Evolutionary conservation across 2,888 invertebrate genomes (phyloP).

Genomic region (Eupithecia pulchellata): DNA sequence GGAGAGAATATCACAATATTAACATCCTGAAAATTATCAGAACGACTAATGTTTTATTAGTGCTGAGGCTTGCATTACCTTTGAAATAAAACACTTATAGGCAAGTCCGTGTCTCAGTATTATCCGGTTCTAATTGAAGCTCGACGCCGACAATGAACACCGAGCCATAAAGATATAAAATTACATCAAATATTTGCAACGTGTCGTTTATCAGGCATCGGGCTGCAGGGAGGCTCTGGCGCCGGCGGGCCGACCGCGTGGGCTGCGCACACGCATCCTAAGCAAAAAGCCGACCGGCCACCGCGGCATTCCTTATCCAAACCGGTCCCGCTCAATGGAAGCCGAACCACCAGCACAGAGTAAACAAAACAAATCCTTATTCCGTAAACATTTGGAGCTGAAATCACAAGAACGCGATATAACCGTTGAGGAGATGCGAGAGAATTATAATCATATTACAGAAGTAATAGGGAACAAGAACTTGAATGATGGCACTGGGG

Average conservation of each 20-base stretch:
- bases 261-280: slow-evolving; percentile 69
- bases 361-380: slow-evolving; percentile 60
- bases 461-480: slow-evolving; percentile 73
- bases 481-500: slow-evolving; percentile 68
- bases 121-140: slow-evolving; percentile 14
- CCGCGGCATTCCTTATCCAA: slow-evolving; percentile 75
- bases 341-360: slow-evolving; percentile 59
- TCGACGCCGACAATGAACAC: slow-evolving; percentile 27
- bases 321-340: slow-evolving; percentile 81
- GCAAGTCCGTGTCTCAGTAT: slow-evolving; percentile 4
- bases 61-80: not conserved
- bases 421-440: slow-evolving; percentile 56
- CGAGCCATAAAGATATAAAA: slow-evolving; percentile 47
- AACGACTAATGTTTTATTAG: not conserved
- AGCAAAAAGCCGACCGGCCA: slow-evolving; percentile 75
- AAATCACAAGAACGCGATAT: slow-evolving; percentile 42
- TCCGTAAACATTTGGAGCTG: slow-evolving; percentile 44
- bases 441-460: slow-evolving; percentile 78
- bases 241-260: slow-evolving; percentile 71
- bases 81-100: not conserved
- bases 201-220: slow-evolving; percentile 69
- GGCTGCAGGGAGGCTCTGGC: slow-evolving; percentile 62
- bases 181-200: slow-evolving; percentile 74
- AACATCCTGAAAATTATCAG: not conserved
- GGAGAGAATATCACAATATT: not conserved